These are phyloP conservation scores for Lepidurus couesii DNA, from an alignment of 1,140 invertebrate species.

Conservation along the genomic window DNA sequence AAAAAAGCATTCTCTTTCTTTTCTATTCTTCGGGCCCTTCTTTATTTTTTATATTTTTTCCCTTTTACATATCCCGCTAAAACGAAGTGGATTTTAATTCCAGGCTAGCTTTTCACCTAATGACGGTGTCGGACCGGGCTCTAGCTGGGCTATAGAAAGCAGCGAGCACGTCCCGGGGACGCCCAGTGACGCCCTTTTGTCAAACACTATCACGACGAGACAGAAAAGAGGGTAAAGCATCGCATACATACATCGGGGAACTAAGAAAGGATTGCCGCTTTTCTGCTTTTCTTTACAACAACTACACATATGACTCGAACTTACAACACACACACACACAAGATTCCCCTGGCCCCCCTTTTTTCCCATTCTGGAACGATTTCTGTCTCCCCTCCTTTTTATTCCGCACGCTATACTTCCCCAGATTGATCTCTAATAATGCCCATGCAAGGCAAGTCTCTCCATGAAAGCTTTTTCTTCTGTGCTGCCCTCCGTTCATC, in stretches of 20 bases:
- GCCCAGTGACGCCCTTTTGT: constrained; percentile 20
- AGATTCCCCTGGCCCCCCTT: neutral
- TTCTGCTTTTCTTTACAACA: neutral
- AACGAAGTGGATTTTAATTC: constrained; percentile 31
- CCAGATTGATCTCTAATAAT: constrained; percentile 2
- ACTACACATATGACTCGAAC: neutral
- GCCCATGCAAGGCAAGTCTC: constrained; percentile 8
- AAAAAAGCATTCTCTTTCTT: neutral
- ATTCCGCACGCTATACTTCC: constrained; percentile 6
- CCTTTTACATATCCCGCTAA: neutral
- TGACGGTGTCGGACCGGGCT: constrained; percentile 32
- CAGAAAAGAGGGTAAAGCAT: neutral
- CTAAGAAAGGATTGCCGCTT: constrained; percentile 3
- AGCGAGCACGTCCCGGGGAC: neutral
- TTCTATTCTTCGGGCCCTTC: neutral
- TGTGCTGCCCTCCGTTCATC: constrained; percentile 3
- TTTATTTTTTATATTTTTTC: neutral
- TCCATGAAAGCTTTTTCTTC: neutral
- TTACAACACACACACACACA: neutral
- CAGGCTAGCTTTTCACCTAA: constrained; percentile 35
- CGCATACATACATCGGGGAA: neutral
- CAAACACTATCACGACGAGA: constrained; percentile 21
- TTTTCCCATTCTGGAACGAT: neutral
- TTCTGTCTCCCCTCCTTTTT: neutral
- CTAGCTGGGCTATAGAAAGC: constrained; percentile 6